Evolutionary conservation across 2,113 vertebrate species (phyloP), one percentile per base, ranked within the genome.

Genomic region (Epinephelus fuscoguttatus): DNA sequence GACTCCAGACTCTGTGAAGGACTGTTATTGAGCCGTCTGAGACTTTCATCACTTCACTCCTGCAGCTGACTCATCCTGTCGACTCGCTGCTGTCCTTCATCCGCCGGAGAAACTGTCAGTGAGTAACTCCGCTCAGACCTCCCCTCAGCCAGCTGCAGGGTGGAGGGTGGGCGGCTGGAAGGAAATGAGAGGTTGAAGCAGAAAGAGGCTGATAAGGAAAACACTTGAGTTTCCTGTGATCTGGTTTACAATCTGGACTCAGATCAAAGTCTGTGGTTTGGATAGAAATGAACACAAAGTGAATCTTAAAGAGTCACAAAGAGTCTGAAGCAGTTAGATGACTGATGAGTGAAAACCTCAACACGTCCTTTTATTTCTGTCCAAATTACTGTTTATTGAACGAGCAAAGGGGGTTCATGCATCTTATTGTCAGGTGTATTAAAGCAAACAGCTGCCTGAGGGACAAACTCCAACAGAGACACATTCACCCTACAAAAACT

Each of bases 181-280:
- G 68, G 80, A 81, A 74, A 81, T 75, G 80, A 86, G 77, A 86
- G 75, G 67, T 6, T 49, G 62, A 53, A 55, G 49, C 42, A 45
- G 42, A 45, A 37, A 45, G 74, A 68, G 47, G 62, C 53, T 9
- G 78, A 74, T 66, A 53, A 84, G 75, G 50, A 75, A 75, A 75
- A 55, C 30, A 27, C 21, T 6, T 9, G 30, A 21, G 50, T 3
- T 61, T 89, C 78, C 81, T 89, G 75, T 82, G 74, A 84, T 81
- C 84, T 71, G 70, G 49, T 47, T 70, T 6, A 8, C 33, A 3
- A 55, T 45, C 66, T 84, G 70, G 81, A 75, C 64, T 40, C 78
- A 61, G 70, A 82, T 80, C 82, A 85, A 14, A 87, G 82, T 61
- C 63, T 75, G 81, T 30, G 84, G 88, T 81, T 70, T 70, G 61